phyloP scores from a whole-genome alignment of 2,888 invertebrate genomes.

The Sesia apiformis region DNA sequence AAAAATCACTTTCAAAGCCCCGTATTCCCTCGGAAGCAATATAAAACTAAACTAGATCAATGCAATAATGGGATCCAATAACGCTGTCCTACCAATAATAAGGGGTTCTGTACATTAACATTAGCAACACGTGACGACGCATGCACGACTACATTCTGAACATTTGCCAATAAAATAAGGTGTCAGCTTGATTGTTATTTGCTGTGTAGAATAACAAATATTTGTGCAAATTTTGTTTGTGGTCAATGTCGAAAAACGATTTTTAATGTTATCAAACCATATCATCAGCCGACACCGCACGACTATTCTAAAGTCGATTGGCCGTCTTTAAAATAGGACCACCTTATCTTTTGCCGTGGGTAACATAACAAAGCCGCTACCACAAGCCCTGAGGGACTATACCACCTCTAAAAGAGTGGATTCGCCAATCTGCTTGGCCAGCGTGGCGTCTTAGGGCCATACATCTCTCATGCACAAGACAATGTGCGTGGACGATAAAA shows the following conservation, averaged over 20 bases:
- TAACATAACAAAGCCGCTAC: no score
- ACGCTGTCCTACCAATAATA: constrained; percentile 11
- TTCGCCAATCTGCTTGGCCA: no score
- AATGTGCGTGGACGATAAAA: no score
- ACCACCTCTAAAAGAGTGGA: no score
- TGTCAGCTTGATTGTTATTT: constrained; percentile 25
- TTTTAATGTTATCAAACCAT: background rate
- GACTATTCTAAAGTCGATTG: no score
- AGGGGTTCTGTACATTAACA: constrained; percentile 22
- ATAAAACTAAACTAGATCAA: constrained; percentile 20
- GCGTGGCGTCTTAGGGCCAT: no score
- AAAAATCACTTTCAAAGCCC: no score
- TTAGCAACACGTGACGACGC: constrained; percentile 55
- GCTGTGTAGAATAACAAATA: constrained; percentile 10
- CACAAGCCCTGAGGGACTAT: no score
- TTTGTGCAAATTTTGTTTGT: background rate
- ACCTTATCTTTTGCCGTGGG: no score
- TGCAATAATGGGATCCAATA: constrained; percentile 25
- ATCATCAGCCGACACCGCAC: no score
- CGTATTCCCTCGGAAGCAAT: constrained; percentile 15
- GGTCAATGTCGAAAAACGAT: background rate
- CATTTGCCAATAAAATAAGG: constrained; percentile 18
- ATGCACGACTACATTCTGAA: constrained; percentile 42
- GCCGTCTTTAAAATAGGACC: no score
- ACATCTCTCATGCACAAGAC: no score